Evolutionary conservation across 2,113 vertebrate species (phyloP).

Genomic region (Chaetodon auriga): DNA sequence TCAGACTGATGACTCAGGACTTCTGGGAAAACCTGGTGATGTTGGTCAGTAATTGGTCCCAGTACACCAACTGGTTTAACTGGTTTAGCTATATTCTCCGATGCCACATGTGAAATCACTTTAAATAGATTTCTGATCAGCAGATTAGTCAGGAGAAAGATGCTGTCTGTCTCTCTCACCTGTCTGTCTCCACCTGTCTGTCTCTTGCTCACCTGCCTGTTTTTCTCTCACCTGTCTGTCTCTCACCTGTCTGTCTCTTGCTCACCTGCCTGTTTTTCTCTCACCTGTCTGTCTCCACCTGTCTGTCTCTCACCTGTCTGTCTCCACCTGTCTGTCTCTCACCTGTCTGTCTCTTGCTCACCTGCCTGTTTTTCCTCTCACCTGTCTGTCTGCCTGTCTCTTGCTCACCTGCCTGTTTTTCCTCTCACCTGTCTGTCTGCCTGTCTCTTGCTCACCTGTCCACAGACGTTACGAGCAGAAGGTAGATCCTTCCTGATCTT

Average conservation of each 20-base stretch:
- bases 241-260: background rate
- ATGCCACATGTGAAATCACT: background rate
- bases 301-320: background rate
- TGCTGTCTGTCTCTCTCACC: too few species aligned
- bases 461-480: conserved; percentile 86
- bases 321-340: background rate
- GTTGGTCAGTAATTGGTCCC: conserved; percentile 81
- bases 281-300: background rate
- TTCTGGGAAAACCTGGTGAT: conserved; percentile 92
- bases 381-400: too few species aligned
- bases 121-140: background rate
- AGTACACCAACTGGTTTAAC: background rate
- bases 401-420: too few species aligned
- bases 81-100: background rate
- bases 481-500: conserved; percentile 89
- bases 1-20: conserved; percentile 92
- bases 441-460: background rate
- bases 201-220: too few species aligned
- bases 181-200: background rate
- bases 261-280: background rate
- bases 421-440: background rate
- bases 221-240: too few species aligned
- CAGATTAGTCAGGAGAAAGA: too few species aligned
- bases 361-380: background rate
- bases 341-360: background rate